phyloP scores from a whole-genome alignment of 2,888 invertebrate genomes.

The Exephanes ischioxanthus region DNA sequence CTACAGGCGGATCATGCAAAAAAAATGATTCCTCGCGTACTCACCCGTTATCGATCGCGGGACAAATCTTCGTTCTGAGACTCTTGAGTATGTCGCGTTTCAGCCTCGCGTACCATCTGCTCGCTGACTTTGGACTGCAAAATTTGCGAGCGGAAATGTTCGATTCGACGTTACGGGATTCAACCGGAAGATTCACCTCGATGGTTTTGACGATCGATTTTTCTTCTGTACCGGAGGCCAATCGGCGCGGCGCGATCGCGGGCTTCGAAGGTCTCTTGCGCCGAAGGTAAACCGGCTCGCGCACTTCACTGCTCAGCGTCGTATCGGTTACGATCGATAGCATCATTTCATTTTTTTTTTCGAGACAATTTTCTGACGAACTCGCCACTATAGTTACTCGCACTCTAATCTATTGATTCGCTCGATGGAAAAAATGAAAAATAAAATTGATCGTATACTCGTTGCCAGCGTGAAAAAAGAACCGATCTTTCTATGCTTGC shows the following conservation, averaged over 20 bases:
- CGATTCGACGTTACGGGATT: constrained; percentile 57
- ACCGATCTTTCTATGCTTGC: constrained; percentile 29
- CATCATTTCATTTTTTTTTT: constrained; percentile 4
- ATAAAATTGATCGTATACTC: not conserved
- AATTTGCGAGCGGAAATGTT: constrained; percentile 60
- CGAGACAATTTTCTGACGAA: not conserved
- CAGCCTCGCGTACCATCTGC: constrained; percentile 74
- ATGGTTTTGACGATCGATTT: constrained; percentile 2
- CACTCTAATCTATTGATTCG: not conserved
- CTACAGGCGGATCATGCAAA: not conserved
- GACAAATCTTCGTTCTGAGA: constrained; percentile 73
- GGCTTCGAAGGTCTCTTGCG: constrained; percentile 51
- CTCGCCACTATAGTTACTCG: not conserved
- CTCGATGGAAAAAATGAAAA: not conserved
- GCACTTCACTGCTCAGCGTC: constrained; percentile 54
- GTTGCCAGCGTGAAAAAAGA: not conserved
- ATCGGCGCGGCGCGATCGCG: constrained; percentile 10
- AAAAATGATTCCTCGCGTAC: constrained; percentile 54
- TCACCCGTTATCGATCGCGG: constrained; percentile 71
- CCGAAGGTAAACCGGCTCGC: constrained; percentile 56
- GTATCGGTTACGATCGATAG: constrained; percentile 69
- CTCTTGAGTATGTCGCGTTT: constrained; percentile 74
- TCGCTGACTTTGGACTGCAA: constrained; percentile 58
- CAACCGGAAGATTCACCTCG: constrained; percentile 17
- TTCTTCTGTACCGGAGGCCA: constrained; percentile 34